Evolutionary conservation across 2,888 invertebrate species (phyloP).

Genomic region (Vanessa cardui): DNA sequence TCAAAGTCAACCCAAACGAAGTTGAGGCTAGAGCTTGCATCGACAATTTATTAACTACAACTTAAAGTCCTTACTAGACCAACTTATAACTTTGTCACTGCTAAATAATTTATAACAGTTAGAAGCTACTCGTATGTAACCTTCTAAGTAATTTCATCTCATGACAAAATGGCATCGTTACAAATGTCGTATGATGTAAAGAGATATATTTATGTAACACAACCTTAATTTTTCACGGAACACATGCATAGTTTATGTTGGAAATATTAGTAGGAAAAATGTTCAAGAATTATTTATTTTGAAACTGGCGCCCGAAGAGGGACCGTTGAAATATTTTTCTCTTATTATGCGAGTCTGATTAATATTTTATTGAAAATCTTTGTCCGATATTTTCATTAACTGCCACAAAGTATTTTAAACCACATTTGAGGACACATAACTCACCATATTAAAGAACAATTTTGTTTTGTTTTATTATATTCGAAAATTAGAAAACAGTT

Average conservation of each 20-base stretch:
- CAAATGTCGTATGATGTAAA: conserved; percentile 47
- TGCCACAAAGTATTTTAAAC: no score
- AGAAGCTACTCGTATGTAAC: conserved; percentile 10
- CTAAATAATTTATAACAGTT: conserved; percentile 3
- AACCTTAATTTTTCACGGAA: conserved; percentile 70
- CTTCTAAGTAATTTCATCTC: conserved; percentile 19
- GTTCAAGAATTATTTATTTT: conserved; percentile 59
- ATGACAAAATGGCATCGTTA: conserved; percentile 25
- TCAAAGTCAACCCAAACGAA: no score
- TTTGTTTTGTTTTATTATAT: no score
- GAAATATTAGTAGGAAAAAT: conserved; percentile 75
- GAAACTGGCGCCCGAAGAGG: conserved; percentile 33
- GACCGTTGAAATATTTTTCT: conserved; percentile 21
- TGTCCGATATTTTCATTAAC: not conserved
- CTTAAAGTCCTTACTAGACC: not conserved
- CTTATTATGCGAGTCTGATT: conserved; percentile 26
- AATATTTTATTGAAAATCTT: conserved; percentile 20
- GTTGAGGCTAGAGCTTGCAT: not conserved
- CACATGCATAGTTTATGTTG: conserved; percentile 71
- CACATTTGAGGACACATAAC: no score
- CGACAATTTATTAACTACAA: not conserved
- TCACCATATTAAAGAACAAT: no score
- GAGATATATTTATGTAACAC: conserved; percentile 45
- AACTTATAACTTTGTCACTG: conserved; percentile 1
- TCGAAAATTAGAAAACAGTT: no score